Conservation (phyloP, 2,888 invertebrate genomes). For the Argyresthia albistria region DNA sequence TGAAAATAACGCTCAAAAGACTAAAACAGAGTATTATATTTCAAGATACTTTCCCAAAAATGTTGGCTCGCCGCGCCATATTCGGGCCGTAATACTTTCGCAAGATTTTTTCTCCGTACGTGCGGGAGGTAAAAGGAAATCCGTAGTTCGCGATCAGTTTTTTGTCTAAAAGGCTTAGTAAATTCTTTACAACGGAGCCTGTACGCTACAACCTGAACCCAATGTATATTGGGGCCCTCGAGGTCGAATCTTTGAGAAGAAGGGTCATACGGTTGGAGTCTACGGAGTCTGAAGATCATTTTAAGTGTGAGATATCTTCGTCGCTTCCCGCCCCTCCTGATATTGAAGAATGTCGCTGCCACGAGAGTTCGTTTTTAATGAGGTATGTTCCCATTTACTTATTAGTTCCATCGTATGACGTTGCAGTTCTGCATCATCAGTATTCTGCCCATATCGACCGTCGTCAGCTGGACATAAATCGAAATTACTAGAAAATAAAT, state of each 20-base stretch:
- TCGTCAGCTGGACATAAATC: too few species aligned
- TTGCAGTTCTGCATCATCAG: neutral
- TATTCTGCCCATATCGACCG: neutral
- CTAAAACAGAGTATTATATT: neutral
- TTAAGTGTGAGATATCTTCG: conserved; percentile 30
- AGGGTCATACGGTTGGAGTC: conserved; percentile 36
- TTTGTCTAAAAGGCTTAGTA: conserved; percentile 18
- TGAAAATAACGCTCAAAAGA: conserved; percentile 11
- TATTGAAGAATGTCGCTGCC: conserved; percentile 69
- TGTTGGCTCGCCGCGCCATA: neutral
- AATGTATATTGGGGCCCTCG: conserved; percentile 52
- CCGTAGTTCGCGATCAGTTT: conserved; percentile 5
- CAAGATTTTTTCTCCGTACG: neutral
- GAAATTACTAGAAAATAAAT: neutral
- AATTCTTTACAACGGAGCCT: conserved; percentile 49
- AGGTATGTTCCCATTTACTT: conserved; percentile 40
- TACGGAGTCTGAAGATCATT: conserved; percentile 57
- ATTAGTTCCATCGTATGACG: neutral
- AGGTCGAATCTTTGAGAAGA: conserved; percentile 29
- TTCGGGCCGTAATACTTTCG: conserved; percentile 4
- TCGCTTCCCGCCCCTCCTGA: conserved; percentile 54
- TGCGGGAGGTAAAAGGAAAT: neutral
- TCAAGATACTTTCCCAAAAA: neutral
- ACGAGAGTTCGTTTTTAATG: conserved; percentile 73
- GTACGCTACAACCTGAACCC: conserved; percentile 30